Conservation (phyloP, 2,797 vertebrate genomes). For the Poecilia picta region DNA sequence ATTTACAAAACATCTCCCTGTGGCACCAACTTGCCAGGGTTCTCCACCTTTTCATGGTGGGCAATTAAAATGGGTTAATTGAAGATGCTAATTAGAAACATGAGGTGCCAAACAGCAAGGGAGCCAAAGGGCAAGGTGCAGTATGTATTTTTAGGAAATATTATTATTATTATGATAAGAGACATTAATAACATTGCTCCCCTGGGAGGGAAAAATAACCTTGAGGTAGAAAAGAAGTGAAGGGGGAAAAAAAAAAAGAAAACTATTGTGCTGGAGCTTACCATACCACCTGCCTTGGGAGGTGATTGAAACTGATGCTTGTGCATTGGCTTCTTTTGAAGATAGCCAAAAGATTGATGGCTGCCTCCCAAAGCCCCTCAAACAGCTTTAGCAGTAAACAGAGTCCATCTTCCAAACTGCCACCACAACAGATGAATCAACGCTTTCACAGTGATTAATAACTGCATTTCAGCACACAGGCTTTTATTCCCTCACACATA, state of each 20-base stretch:
- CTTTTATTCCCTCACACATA: conserved; percentile 48
- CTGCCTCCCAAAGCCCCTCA: conserved; percentile 78
- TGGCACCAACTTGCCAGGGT: conserved; percentile 60
- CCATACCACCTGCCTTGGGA: conserved; percentile 70
- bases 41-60: conserved; percentile 61
- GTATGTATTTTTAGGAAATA: conserved; percentile 78
- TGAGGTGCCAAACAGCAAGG: conserved; percentile 77
- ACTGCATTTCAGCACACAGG: conserved; percentile 66
- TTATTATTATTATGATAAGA: conserved; percentile 82
- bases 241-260: conserved; percentile 25
- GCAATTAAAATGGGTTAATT: conserved; percentile 84
- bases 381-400: conserved; percentile 84
- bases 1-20: conserved; percentile 70
- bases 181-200: conserved; percentile 79
- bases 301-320: conserved; percentile 84
- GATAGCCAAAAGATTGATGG: conserved; percentile 85
- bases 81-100: conserved; percentile 83
- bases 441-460: conserved; percentile 79
- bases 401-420: conserved; percentile 84
- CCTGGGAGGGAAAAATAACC: conserved; percentile 75
- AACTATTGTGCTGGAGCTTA: conserved; percentile 69
- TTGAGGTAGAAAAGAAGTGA: conserved; percentile 71
- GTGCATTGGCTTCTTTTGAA: conserved; percentile 75
- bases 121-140: conserved; percentile 70
- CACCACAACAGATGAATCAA: conserved; percentile 82